Base-by-base conservation (phyloP, 2,113 vertebrate species). In the Oncorhynchus kisutch region DNA sequence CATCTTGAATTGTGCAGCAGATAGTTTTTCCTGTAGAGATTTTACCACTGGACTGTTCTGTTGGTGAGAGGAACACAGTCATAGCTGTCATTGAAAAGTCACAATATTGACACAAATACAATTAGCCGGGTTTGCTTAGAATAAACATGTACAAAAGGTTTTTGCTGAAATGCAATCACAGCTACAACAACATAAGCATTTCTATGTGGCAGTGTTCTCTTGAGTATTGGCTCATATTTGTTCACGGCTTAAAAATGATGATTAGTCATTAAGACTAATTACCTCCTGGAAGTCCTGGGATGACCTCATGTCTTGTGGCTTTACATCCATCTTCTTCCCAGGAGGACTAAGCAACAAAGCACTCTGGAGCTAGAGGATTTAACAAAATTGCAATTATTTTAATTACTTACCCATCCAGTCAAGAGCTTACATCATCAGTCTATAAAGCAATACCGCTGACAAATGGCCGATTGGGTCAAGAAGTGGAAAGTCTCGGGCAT, bases 1-100 rank as follows among this genome's bases (percentile, higher is more conserved):
- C 81, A 93, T 92, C 90, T 95, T 99, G 0, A 95, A 82, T 76
- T 95, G 95, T 20, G 94, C 89, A 8, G 95, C 51, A 0, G 93
- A 87, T 80, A 99, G 70, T 79, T 95, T 97, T 20, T 98, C 97
- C 67, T 96, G 95, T 48, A 99, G 77, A 0, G 92, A 89, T 91
- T 95, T 98, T 69, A 96, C 74, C 76, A 93, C 87, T 3, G 93
- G 87, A 77, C 72, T 91, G 76, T 93, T 89, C 95, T 96, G 89
- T 20, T 78, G 67, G 78, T 27, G 74, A 57, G 72, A 29, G 4
- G 65, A 76, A 72, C 13, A 68, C 27, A 83, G n/a, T 20, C 20
- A 22, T 66, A 25, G 51, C 8, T 27, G 27, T 14, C 24, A 39
- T 29, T 14, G 25, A 39, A 67, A 34, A 5, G 57, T 5, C 24